Conservation (phyloP, 2,797 vertebrate species). For the Pantherophis vulpinus region DNA sequence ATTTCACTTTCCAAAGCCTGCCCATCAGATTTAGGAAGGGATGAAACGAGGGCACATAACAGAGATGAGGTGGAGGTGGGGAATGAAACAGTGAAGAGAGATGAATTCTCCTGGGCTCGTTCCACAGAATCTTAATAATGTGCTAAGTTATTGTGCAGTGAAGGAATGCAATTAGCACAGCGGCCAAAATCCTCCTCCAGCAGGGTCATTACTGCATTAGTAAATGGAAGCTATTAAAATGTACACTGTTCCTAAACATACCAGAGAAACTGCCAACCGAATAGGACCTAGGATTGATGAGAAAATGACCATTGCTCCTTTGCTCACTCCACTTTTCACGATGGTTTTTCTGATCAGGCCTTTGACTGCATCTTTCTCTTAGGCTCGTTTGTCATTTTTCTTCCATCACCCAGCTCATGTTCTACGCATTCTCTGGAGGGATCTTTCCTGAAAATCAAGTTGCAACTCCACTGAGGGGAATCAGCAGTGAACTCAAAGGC, state of each 20-base stretch:
- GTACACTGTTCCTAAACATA: constrained; percentile 66
- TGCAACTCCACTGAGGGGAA: constrained; percentile 46
- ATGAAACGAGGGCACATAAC: constrained; percentile 8
- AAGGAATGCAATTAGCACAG: constrained; percentile 75
- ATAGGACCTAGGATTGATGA: constrained; percentile 61
- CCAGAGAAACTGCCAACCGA: constrained; percentile 62
- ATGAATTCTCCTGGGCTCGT: constrained; percentile 71
- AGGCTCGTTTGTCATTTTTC: not conserved
- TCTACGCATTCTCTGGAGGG: constrained; percentile 41
- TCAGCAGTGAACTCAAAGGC: constrained; percentile 41
- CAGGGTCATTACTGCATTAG: constrained; percentile 68
- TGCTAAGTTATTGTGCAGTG: constrained; percentile 75
- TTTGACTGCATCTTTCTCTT: constrained; percentile 41
- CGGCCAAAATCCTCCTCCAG: constrained; percentile 67
- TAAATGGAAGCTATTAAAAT: constrained; percentile 69
- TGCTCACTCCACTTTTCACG: constrained; percentile 56
- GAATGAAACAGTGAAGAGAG: constrained; percentile 60
- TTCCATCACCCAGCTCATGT: constrained; percentile 29
- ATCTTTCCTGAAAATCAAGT: constrained; percentile 57
- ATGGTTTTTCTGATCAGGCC: constrained; percentile 54
- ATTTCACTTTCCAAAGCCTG: constrained; percentile 51
- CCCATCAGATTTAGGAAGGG: constrained; percentile 49
- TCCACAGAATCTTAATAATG: constrained; percentile 78
- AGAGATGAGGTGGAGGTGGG: constrained; percentile 24
- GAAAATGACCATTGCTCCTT: constrained; percentile 64